Conservation (phyloP, 30 jellyfish, hydroid and myxozoan genomes). For the Aurelia coerulea region DNA sequence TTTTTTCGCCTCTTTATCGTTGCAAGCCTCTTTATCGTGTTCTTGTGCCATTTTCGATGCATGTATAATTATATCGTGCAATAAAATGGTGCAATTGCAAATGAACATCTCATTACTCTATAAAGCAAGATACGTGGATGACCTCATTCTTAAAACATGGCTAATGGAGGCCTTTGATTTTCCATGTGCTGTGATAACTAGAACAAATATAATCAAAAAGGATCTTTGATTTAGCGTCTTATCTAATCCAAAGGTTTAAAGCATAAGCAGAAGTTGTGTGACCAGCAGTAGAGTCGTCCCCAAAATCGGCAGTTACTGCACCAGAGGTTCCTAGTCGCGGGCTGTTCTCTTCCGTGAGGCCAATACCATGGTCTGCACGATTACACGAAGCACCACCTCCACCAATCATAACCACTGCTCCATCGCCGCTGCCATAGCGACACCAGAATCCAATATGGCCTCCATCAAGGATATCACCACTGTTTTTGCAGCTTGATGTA, state of each 20-base stretch:
- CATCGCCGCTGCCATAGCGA: conserved; percentile 50
- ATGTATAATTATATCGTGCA: too few relatives aligned
- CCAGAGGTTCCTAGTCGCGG: conserved; percentile 26
- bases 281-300: conserved; percentile 6
- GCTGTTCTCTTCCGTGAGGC: conserved; percentile 48
- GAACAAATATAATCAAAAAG: too few relatives aligned
- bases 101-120: too few relatives aligned
- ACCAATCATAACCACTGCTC: conserved; percentile 68
- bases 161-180: too few relatives aligned
- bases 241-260: conserved; percentile 57
- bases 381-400: conserved; percentile 56
- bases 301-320: conserved; percentile 19
- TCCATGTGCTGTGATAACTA: too few relatives aligned
- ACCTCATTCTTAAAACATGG: too few relatives aligned
- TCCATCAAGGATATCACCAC: conserved; percentile 27
- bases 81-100: too few relatives aligned
- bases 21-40: too few relatives aligned
- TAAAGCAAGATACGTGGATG: too few relatives aligned
- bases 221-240: neutral
- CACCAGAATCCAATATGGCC: conserved; percentile 70
- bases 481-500: conserved; percentile 12
- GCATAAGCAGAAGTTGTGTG: conserved; percentile 29
- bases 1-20: too few relatives aligned
- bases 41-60: too few relatives aligned
- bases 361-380: conserved; percentile 75